A percentile compares a stretch with the other conserved stretches of the same genome.
Conservation (phyloP, 2,888 invertebrate genomes). For the Zaprionus obscuricornis region DNA sequence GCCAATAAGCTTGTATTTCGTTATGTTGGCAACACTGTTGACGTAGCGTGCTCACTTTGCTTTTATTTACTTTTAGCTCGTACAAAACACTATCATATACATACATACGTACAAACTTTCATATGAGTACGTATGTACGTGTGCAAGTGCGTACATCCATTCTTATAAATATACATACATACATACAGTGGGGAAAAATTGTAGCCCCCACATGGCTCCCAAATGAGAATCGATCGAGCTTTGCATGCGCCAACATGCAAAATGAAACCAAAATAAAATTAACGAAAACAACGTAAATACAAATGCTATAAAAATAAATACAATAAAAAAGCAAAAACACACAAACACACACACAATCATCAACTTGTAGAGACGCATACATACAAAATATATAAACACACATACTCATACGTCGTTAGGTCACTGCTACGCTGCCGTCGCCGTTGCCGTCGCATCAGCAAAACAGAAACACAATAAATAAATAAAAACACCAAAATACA, state of each 20-base stretch:
- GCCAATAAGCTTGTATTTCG: constrained; percentile 31
- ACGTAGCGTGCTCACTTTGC: constrained; percentile 32
- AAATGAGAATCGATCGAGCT: constrained; percentile 70
- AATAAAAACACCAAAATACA: constrained; percentile 74
- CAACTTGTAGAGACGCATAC: constrained; percentile 18
- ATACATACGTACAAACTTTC: neutral
- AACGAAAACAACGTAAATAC: constrained; percentile 67
- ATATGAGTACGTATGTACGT: neutral
- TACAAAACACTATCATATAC: constrained; percentile 16
- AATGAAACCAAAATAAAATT: constrained; percentile 73
- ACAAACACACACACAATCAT: constrained; percentile 27
- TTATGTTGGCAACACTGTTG: constrained; percentile 43
- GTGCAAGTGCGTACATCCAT: neutral
- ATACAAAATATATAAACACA: constrained; percentile 14
- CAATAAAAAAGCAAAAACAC: constrained; percentile 48
- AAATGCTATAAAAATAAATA: constrained; percentile 70
- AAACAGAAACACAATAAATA: constrained; percentile 78
- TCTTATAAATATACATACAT: constrained; percentile 1
- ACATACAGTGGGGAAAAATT: constrained; percentile 1
- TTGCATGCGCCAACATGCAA: constrained; percentile 69
- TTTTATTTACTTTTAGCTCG: constrained; percentile 30
- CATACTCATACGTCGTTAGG: constrained; percentile 47
- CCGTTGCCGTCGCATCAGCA: constrained; percentile 52
- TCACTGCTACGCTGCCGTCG: constrained; percentile 57
- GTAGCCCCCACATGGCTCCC: constrained; percentile 53